These are phyloP conservation scores for Galeruca laticollis DNA, from an alignment of 2,888 invertebrate genomes.

Conservation along the genomic window DNA sequence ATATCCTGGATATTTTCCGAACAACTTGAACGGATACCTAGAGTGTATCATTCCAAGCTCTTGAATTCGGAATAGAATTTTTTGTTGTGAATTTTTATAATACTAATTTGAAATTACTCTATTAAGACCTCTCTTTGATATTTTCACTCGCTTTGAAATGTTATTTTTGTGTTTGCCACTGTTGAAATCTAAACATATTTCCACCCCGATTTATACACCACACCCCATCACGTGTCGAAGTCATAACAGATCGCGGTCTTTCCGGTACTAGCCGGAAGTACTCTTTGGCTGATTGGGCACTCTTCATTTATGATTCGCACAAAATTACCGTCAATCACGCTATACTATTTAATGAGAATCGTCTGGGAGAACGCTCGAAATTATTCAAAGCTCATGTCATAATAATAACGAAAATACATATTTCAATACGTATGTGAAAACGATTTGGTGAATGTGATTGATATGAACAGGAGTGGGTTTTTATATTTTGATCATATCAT, in stretches of 20 bases:
- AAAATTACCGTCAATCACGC: constrained; percentile 63
- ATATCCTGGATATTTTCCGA: no score
- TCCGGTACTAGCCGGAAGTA: constrained; percentile 61
- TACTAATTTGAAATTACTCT: no score
- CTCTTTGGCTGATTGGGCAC: constrained; percentile 64
- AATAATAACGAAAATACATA: constrained; percentile 53
- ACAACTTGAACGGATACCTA: no score
- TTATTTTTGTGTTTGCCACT: neutral
- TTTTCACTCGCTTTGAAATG: no score
- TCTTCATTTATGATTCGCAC: constrained; percentile 57
- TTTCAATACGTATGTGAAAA: constrained; percentile 61
- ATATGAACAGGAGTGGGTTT: constrained; percentile 28
- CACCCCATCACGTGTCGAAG: constrained; percentile 49
- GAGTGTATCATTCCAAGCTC: no score
- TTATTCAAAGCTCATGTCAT: constrained; percentile 24
- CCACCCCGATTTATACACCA: constrained; percentile 23
- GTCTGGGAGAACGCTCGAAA: constrained; percentile 55
- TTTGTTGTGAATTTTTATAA: no score
- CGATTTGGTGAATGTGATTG: constrained; percentile 62
- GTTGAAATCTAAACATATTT: constrained; percentile 32
- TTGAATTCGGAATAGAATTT: no score
- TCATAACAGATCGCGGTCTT: constrained; percentile 58
- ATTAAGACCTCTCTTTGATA: neutral
- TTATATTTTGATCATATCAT: no score
- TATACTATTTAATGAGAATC: constrained; percentile 62